Percentiles rank a stretch among this genome's conserved stretches.
Evolutionary conservation across 2,113 vertebrate genomes (phyloP).

Genomic region (Pseudolaguvia tuberculata): DNA sequence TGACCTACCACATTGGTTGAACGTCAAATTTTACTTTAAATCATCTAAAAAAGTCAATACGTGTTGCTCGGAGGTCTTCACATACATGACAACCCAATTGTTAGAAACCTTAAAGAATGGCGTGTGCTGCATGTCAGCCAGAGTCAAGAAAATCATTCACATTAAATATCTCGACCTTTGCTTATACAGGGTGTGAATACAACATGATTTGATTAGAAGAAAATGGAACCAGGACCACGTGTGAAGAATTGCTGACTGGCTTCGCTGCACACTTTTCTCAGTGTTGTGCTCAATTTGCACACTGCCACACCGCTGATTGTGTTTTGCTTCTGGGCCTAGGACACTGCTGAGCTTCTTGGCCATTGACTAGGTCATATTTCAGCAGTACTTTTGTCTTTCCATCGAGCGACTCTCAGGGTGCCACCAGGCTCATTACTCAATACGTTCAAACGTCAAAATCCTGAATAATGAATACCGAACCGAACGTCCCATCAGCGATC

Average conservation of each 20-base stretch:
- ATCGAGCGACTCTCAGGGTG: background rate
- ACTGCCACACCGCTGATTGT: slow-evolving; percentile 3
- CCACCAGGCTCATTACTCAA: slow-evolving; percentile 15
- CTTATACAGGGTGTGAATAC: background rate
- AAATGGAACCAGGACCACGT: background rate
- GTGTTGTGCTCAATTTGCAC: slow-evolving; percentile 16
- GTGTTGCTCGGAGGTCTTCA: too few species aligned
- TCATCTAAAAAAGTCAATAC: too few species aligned
- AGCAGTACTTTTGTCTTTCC: background rate
- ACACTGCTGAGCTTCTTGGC: slow-evolving; percentile 8
- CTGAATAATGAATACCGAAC: slow-evolving; percentile 7
- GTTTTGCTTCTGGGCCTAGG: slow-evolving; percentile 4
- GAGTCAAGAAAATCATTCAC: too few species aligned
- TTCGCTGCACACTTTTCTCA: slow-evolving; percentile 3
- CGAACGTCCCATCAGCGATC: background rate
- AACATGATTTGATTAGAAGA: background rate
- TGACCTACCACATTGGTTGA: too few species aligned
- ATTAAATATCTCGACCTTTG: background rate
- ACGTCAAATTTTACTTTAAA: too few species aligned
- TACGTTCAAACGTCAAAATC: slow-evolving; percentile 12
- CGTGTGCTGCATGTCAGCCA: too few species aligned
- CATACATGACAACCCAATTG: too few species aligned
- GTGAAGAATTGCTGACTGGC: slow-evolving; percentile 7
- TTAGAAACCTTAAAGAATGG: too few species aligned
- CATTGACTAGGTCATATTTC: slow-evolving; percentile 8